A percentile compares a stretch with the other conserved stretches of the same genome.
phyloP scores from a whole-genome alignment of 1,140 invertebrate species.

The Cepaea nemoralis region DNA sequence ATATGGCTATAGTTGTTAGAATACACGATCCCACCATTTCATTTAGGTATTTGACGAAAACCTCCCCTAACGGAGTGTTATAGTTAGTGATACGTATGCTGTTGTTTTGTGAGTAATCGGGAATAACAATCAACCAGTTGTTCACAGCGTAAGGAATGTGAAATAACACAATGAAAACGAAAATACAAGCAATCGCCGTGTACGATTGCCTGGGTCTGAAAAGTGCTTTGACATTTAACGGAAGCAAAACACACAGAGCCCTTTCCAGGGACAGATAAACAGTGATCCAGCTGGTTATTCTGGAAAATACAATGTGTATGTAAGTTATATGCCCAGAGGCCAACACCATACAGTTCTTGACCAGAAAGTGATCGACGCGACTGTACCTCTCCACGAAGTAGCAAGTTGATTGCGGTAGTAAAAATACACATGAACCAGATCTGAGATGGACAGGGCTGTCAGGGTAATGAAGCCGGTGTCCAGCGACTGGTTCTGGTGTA shows the following conservation, averaged over 20 bases:
- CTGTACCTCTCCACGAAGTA: not conserved
- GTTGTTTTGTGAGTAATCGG: not conserved
- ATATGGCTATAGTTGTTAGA: not conserved
- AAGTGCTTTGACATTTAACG: slow-evolving; percentile 2
- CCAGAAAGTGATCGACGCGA: not conserved
- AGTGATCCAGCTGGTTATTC: slow-evolving; percentile 7
- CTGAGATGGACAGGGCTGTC: not conserved
- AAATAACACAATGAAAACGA: not conserved
- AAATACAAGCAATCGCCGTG: not conserved
- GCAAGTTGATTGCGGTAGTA: slow-evolving; percentile 5
- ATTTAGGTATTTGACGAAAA: slow-evolving; percentile 5
- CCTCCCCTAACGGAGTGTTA: not conserved
- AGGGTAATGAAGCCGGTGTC: not conserved
- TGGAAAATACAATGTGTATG: not conserved
- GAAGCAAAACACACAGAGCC: slow-evolving; percentile 8
- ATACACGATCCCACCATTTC: not conserved
- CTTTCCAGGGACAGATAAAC: slow-evolving; percentile 18
- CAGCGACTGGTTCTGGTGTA: not conserved
- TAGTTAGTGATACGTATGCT: not conserved
- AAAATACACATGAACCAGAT: not conserved
- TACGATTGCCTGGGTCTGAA: not conserved
- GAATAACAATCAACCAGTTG: not conserved
- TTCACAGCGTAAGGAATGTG: not conserved
- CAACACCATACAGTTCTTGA: not conserved
- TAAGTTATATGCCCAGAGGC: not conserved